Evolutionary conservation across 2,113 vertebrate genomes (phyloP), one percentile per base, ranked within the genome.

Genomic region (Ctenodactylus gundi): DNA sequence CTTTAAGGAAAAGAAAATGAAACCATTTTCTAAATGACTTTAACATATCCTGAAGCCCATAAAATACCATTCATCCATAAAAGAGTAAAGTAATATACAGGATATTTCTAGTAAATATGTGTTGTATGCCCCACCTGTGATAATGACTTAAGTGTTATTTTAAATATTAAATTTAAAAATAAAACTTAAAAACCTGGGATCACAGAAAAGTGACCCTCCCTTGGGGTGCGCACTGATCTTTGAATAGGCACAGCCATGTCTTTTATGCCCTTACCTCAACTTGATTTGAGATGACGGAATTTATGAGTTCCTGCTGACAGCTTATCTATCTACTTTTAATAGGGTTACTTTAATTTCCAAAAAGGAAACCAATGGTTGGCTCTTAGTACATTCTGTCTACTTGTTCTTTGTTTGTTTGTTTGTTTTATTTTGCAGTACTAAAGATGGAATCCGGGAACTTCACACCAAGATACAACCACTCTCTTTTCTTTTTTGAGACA

Each of bases 21-120:
- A 96, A 93, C 68, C n/a, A 92, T 81, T 87, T 94, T 85, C 57
- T 93, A 93, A 96, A 82, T 75, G 77, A 92, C 49, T 95, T 91
- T 34, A 90, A 72, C 25, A 67, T 60, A 95, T 93, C 77, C 84
- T 73, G 62, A 94, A 87, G 82, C 67, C 60, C 77, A 93, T 91
- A 94, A 93, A 86, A 49, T 82, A 31, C 11, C 21, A 73, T 93
- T 91, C 90, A 93, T 68, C 21, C 72, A 85, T 89, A 95, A 93
- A 96, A 90, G n/a, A 72, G 36, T 78, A 88, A 94, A 51, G 67
- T 46, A 85, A 83, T 92, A 57, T 51, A 85, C 36, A 81, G 85
- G 44, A 94, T 23, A 91, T 72, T 78, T 95, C 36, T 92, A 58
- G 75, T 90, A 94, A 95, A 93, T 73, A 82, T 41, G 58, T 85